These are phyloP conservation scores for Toxostoma redivivum DNA, from an alignment of 2,113 vertebrate genomes.

Conservation along the genomic window DNA sequence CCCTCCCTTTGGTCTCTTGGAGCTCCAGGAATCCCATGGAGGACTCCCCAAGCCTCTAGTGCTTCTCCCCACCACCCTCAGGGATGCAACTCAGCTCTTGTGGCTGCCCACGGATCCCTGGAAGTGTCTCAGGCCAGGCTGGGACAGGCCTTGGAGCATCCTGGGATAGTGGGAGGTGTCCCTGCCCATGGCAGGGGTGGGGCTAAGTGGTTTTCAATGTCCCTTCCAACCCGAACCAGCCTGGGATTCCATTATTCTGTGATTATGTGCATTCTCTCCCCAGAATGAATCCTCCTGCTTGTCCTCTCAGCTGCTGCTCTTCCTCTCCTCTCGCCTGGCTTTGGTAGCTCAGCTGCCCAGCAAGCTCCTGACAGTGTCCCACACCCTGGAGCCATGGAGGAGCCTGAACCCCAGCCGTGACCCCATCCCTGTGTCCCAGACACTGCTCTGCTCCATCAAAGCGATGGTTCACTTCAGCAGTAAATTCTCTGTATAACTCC, in stretches of 20 bases:
- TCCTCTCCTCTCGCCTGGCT: not conserved
- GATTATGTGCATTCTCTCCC: not conserved
- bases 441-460: not conserved
- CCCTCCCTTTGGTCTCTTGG: not conserved
- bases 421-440: not conserved
- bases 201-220: not conserved
- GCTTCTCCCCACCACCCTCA: not conserved
- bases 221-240: not conserved
- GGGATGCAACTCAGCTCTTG: not conserved
- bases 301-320: not conserved
- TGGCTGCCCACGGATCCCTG: not conserved
- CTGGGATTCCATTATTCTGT: not conserved
- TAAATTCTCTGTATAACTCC: not conserved
- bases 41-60: not conserved
- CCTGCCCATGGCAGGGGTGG: not conserved
- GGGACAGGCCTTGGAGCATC: fast-evolving
- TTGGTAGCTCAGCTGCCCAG: not conserved
- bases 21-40: not conserved
- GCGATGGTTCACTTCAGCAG: not conserved
- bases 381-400: fast-evolving
- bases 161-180: not conserved
- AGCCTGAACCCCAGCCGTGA: not conserved
- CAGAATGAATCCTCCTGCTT: not conserved
- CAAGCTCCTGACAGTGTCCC: not conserved
- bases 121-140: not conserved